Conservation (phyloP, 2,888 invertebrate genomes). For the Drosophila neutralis region DNA sequence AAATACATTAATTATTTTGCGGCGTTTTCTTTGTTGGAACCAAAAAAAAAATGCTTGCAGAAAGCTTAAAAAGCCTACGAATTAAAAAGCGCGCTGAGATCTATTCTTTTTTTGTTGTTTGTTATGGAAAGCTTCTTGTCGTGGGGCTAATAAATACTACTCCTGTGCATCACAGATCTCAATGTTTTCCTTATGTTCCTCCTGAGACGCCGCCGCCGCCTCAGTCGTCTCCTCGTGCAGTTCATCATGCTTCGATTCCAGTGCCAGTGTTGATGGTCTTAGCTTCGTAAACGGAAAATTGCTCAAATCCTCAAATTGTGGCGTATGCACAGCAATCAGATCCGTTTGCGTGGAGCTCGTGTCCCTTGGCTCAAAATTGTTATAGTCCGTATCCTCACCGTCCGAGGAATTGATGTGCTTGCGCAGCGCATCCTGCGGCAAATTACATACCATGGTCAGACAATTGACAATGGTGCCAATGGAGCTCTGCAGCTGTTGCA, state of each 20-base stretch:
- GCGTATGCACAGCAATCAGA: slow-evolving; percentile 91
- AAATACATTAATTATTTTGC: slow-evolving; percentile 34
- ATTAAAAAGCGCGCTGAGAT: slow-evolving; percentile 46
- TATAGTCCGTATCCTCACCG: slow-evolving; percentile 29
- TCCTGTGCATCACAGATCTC: slow-evolving; percentile 49
- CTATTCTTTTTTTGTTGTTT: slow-evolving; percentile 18
- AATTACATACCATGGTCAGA: slow-evolving; percentile 86
- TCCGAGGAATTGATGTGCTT: slow-evolving; percentile 78
- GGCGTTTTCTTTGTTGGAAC: slow-evolving; percentile 18
- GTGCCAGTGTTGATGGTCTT: slow-evolving; percentile 83
- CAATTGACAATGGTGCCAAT: slow-evolving; percentile 92
- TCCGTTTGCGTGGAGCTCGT: slow-evolving; percentile 90
- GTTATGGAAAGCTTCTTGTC: not conserved
- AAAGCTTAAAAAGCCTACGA: slow-evolving; percentile 67
- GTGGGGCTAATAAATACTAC: slow-evolving; percentile 7
- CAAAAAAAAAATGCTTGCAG: slow-evolving; percentile 46
- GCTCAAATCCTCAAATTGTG: slow-evolving; percentile 87
- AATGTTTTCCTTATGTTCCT: slow-evolving; percentile 50
- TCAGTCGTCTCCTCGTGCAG: slow-evolving; percentile 17
- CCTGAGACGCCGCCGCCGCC: slow-evolving; percentile 16
- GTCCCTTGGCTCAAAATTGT: slow-evolving; percentile 81
- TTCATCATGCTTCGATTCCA: slow-evolving; percentile 65
- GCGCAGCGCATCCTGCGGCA: slow-evolving; percentile 83
- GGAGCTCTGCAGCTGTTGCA: slow-evolving; percentile 91
- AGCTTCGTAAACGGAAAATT: slow-evolving; percentile 85